Conservation (phyloP, 37 sponge, comb jelly and placozoan species). For the Haliclona indistincta region DNA sequence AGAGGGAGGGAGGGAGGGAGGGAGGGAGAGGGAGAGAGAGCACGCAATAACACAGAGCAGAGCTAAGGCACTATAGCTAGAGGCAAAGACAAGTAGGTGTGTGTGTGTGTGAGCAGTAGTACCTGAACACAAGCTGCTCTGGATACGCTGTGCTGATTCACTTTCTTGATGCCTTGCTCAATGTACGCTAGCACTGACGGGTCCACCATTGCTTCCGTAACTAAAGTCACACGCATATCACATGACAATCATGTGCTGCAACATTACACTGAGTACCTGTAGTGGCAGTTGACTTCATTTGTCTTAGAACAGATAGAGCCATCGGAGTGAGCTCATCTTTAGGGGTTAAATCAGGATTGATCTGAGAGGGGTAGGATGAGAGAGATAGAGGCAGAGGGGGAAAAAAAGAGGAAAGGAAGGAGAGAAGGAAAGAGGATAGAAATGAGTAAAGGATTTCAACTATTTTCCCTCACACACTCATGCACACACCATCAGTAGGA, state of each 20-base stretch:
- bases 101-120: too few species aligned
- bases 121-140: conserved; percentile 72
- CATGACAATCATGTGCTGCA: background rate
- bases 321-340: conserved; percentile 61
- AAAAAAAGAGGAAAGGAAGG: conserved; percentile 25
- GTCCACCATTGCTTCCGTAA: conserved; percentile 70
- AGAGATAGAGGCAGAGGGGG: conserved; percentile 28
- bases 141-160: conserved; percentile 60
- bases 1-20: background rate
- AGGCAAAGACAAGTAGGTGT: too few species aligned
- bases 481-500: conserved; percentile 26
- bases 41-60: background rate
- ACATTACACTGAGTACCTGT: conserved; percentile 9
- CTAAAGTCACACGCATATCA: background rate
- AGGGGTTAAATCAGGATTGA: conserved; percentile 30
- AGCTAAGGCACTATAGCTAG: too few species aligned
- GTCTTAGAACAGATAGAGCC: conserved; percentile 42
- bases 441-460: background rate
- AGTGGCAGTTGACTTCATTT: conserved; percentile 48
- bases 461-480: background rate
- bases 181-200: conserved; percentile 75
- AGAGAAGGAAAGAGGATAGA: conserved; percentile 7
- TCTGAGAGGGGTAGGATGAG: conserved; percentile 8
- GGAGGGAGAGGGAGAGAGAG: too few species aligned
- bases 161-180: conserved; percentile 54